Evolutionary conservation across 2,113 vertebrate genomes (phyloP).

Genomic region (Cricetomys ansorgei): DNA sequence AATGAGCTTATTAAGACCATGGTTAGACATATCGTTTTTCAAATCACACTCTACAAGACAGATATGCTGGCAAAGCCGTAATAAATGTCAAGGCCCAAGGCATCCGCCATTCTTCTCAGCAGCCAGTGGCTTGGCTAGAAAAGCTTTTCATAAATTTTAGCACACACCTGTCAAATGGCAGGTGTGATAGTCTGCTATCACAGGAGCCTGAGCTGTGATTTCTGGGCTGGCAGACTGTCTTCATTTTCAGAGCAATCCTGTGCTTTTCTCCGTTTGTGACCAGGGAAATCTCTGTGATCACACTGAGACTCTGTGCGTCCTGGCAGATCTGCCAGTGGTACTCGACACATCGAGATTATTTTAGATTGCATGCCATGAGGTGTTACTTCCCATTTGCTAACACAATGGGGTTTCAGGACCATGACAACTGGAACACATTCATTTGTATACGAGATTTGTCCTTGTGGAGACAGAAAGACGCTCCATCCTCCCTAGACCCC

Average conservation of each 20-base stretch:
- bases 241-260: neutral
- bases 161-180: slow-evolving; percentile 78
- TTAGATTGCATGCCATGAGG: slow-evolving; percentile 81
- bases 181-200: slow-evolving; percentile 77
- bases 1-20: slow-evolving; percentile 85
- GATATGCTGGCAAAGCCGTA: slow-evolving; percentile 75
- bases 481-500: slow-evolving; percentile 48
- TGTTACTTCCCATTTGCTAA: slow-evolving; percentile 86
- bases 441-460: slow-evolving; percentile 81
- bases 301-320: slow-evolving; percentile 32
- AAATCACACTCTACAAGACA: slow-evolving; percentile 83
- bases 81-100: slow-evolving; percentile 78
- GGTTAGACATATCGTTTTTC: slow-evolving; percentile 81
- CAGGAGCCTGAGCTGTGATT: slow-evolving; percentile 63
- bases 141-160: slow-evolving; percentile 81
- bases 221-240: slow-evolving; percentile 68
- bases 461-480: slow-evolving; percentile 72
- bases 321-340: slow-evolving; percentile 78
- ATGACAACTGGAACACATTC: slow-evolving; percentile 79
- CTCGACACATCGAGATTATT: slow-evolving; percentile 81
- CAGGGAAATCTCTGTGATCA: slow-evolving; percentile 74
- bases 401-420: slow-evolving; percentile 78
- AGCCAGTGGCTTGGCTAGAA: slow-evolving; percentile 75
- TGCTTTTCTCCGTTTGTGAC: slow-evolving; percentile 77
- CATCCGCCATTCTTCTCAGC: slow-evolving; percentile 76